Base-by-base conservation (phyloP, 2,888 invertebrate species). In the Agelastica alni region DNA sequence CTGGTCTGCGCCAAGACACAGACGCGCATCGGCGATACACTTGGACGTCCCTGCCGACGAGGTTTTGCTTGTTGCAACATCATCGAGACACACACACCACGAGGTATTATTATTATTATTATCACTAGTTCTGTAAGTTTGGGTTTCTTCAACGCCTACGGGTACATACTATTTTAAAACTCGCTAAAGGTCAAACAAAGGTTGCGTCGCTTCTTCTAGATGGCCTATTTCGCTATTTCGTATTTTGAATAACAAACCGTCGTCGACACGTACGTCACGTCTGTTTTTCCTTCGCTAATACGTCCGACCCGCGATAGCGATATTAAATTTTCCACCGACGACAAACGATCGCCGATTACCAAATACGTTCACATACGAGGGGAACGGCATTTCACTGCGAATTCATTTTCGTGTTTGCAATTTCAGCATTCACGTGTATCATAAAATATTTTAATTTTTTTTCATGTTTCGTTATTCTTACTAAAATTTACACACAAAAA, bases 101-200 rank as follows among this genome's bases (percentile, higher is more conserved):
- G 53, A 56, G 49, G 43, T 49, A 55, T 43, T 42, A 51, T 51
- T 56, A 44, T 59, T 56, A 51, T 51, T 56, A 44, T 59, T 56
- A 53, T 53, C 51, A 55, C 22, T 48, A 18, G 47, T 36, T 36
- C 30, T 22, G 31, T 42, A 28, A 47, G 37, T 36, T 22, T 26
- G 30, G 56, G 60, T 66, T 63, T 63, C 64, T 63, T 58, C 52
- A 34, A 60, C 66, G 65, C 66, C 68, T 56, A 67, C 66, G 59
- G 53, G 52, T 30, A 18, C 41, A 55, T 59, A 53, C 64, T 60
- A 60, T 68, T 68, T 66, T 64, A 64, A 63, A 26, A 62, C 59
- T 47, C 58, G 54, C 62, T 60, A 59, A 60, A 65, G 63, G 66
- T 66, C 63, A 60, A 53, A 48, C 53, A 60, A 61, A 68, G 66